Evolutionary conservation across 2,113 vertebrate species (phyloP), one percentile per base, ranked within the genome.

Genomic region (Gambusia affinis): DNA sequence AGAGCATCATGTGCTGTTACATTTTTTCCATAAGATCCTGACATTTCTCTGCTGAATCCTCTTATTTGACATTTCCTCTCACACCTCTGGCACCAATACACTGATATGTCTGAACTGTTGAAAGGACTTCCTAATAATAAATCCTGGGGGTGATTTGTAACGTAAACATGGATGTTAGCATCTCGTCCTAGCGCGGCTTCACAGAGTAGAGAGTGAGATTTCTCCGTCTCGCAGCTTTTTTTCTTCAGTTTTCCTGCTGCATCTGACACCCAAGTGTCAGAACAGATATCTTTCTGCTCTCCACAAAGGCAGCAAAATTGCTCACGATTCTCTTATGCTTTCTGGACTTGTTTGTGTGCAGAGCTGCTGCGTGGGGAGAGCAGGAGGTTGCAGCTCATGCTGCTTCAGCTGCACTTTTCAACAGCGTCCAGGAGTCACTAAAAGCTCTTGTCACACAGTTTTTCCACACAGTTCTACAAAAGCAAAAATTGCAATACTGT

Each of bases 281-380:
- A 54, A 22, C 44, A 69, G 67, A 69, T 69, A 24, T 51, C 66
- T 44, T 28, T 28, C 66, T 30, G 42, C 42, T 30, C 44, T 69
- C 19, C 4, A 31, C 28, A 69, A 51, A 54, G 17, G 67, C 44
- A 19, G 29, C 19, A 12, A 54, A 54, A 69, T 54, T 69, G 67
- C 29, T 69, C 67, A 69, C 29, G 4, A 31, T 68, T 31, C 44
- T 54, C 44, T 51, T 47, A n/a, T 47, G 44, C 67, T 24, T 31
- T 54, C n/a, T 31, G 44, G 29, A 54, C 44, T 19, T 12, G 29
- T 31, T 29, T 31, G 17, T 22, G 29, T n/a, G 17, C 29, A 12
- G 31, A n/a, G 29, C 66, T 67, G 66, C 39, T 10, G 27, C 8
- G 2, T 24, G 17, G 47, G 19, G 47, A 51, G 19, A 51, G 47